Percentiles rank a stretch among this genome's conserved stretches.
phyloP scores from a whole-genome alignment of 23 tunicate genomes.

The Halocynthia aurantium region DNA sequence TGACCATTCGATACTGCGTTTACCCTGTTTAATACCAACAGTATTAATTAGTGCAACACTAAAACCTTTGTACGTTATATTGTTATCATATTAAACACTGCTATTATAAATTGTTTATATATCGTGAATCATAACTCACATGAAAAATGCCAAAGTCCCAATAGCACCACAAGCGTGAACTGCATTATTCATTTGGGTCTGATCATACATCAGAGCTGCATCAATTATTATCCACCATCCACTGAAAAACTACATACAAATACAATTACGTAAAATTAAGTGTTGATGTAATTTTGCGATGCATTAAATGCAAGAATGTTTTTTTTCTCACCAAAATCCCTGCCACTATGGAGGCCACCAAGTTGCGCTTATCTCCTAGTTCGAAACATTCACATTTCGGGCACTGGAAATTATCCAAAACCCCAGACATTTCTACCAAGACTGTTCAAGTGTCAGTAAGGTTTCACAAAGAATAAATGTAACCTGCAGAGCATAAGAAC shows the following conservation, averaged over 20 bases:
- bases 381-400: slow-evolving; percentile 82
- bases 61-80: not conserved
- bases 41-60: not conserved
- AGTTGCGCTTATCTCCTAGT: slow-evolving; percentile 87
- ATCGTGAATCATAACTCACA: slow-evolving; percentile 28
- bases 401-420: slow-evolving; percentile 74
- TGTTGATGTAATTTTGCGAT: too few species aligned
- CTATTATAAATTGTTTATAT: not conserved
- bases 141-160: slow-evolving; percentile 86
- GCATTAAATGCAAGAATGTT: too few species aligned
- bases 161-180: slow-evolving; percentile 98
- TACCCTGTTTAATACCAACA: slow-evolving; percentile 31
- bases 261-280: not conserved
- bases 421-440: slow-evolving; percentile 52
- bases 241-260: slow-evolving; percentile 54
- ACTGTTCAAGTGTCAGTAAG: too few species aligned
- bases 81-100: not conserved
- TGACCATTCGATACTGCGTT: slow-evolving; percentile 96
- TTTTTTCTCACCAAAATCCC: slow-evolving; percentile 53
- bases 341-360: slow-evolving; percentile 75
- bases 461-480: too few species aligned
- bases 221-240: slow-evolving; percentile 99
- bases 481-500: too few species aligned
- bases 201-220: slow-evolving; percentile 61
- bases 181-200: slow-evolving; percentile 68